phyloP scores from a whole-genome alignment of 2,113 vertebrate genomes.

The Notiomystis cincta region DNA sequence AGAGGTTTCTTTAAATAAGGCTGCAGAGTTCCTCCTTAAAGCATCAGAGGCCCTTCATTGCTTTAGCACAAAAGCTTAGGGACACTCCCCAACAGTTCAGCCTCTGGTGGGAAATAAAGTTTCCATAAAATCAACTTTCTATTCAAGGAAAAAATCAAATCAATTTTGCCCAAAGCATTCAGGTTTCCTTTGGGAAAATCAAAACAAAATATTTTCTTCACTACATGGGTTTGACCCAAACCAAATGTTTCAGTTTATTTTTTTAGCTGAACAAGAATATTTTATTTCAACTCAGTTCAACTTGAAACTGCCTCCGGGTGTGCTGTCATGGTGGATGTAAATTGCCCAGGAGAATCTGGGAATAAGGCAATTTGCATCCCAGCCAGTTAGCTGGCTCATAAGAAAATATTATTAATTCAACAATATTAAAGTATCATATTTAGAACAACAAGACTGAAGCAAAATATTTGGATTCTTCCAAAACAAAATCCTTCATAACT shows the following conservation, averaged over 20 bases:
- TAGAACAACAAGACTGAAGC: neutral
- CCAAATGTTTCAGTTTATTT: neutral
- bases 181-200: neutral
- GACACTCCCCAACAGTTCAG: neutral
- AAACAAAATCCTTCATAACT: neutral
- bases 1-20: neutral
- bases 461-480: neutral
- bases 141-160: neutral
- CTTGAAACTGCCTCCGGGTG: neutral
- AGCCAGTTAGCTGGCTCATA: neutral
- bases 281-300: neutral
- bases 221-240: neutral
- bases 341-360: neutral
- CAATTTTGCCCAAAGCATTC: neutral
- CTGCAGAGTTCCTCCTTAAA: neutral
- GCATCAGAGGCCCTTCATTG: neutral
- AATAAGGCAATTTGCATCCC: slow-evolving; percentile 21
- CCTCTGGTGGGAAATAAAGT: neutral
- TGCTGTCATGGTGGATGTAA: neutral
- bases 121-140: neutral
- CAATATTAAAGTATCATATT: neutral
- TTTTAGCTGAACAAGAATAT: neutral
- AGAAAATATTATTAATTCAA: neutral
- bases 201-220: slow-evolving; percentile 3
- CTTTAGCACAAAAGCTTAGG: neutral